Conservation (phyloP, 2,888 invertebrate genomes). For the Andrena trimmerana region DNA sequence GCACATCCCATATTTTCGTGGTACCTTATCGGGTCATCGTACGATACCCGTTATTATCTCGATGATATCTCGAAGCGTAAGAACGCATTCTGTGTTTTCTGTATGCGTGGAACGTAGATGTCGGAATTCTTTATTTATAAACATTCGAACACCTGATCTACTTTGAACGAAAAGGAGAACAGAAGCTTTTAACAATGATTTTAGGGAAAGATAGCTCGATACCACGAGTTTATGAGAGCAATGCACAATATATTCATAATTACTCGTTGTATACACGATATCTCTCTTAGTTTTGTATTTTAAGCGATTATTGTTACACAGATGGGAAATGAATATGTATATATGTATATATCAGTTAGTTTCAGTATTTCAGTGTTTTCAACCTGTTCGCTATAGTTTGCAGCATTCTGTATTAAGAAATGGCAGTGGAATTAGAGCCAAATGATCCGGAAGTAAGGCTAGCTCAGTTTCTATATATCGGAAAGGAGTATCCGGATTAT, state of each 20-base stretch:
- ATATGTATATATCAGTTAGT: no score
- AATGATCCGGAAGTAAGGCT: conserved; percentile 60
- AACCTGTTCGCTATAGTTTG: conserved; percentile 18
- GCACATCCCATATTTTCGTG: conserved; percentile 34
- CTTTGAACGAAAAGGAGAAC: no score
- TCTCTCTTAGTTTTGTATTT: no score
- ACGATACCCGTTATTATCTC: conserved; percentile 50
- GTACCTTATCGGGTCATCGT: conserved; percentile 66
- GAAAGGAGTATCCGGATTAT: conserved; percentile 83
- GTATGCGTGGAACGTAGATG: background rate
- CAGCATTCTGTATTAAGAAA: conserved; percentile 46
- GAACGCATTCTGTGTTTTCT: background rate
- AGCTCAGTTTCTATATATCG: conserved; percentile 62
- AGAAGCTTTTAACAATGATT: background rate
- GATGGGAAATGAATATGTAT: no score
- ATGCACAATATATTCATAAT: background rate
- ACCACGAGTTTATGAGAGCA: background rate
- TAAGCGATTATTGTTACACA: no score
- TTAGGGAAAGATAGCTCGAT: background rate
- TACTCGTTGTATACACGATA: background rate
- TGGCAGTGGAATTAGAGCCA: conserved; percentile 53
- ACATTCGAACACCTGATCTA: background rate
- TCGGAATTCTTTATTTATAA: background rate
- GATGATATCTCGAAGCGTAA: no score
- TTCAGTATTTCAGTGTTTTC: background rate